phyloP scores from a whole-genome alignment of 2,113 vertebrate genomes.

The Pedionomus torquatus region DNA sequence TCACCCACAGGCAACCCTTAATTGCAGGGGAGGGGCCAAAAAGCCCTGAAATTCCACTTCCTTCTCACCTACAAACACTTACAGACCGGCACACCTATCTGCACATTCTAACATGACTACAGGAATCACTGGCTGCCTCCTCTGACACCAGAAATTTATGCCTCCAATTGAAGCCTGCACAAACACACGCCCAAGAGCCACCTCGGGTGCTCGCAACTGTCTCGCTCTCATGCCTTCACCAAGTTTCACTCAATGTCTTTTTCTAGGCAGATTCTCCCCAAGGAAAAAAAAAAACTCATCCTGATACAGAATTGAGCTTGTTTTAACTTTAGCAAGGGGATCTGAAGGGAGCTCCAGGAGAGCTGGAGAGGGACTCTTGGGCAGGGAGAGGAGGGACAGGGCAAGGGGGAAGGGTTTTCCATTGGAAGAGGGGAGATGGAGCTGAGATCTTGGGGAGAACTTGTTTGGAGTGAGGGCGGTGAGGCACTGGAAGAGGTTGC shows the following conservation, averaged over 20 bases:
- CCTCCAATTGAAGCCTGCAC: not conserved
- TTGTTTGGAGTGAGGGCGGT: no score
- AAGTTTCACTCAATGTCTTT: not conserved
- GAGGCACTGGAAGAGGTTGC: no score
- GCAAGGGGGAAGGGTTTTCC: no score
- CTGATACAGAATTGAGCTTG: not conserved
- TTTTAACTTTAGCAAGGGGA: not conserved
- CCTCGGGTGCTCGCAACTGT: accelerated
- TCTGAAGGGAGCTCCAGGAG: no score
- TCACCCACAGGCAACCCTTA: not conserved
- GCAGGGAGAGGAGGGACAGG: no score
- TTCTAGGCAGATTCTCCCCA: not conserved
- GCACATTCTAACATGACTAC: not conserved
- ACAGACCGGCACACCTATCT: no score
- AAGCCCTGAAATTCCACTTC: not conserved
- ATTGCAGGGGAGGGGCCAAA: not conserved
- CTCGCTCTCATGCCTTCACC: accelerated
- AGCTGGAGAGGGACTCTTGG: no score
- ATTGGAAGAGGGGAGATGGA: no score
- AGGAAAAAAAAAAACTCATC: no score
- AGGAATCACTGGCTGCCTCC: not conserved
- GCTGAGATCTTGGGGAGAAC: no score
- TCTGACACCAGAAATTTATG: not conserved
- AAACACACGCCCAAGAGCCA: not conserved
- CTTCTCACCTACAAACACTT: not conserved